Base-by-base conservation (phyloP, 2,797 vertebrate genomes). In the Sebastes ruberrimus region DNA sequence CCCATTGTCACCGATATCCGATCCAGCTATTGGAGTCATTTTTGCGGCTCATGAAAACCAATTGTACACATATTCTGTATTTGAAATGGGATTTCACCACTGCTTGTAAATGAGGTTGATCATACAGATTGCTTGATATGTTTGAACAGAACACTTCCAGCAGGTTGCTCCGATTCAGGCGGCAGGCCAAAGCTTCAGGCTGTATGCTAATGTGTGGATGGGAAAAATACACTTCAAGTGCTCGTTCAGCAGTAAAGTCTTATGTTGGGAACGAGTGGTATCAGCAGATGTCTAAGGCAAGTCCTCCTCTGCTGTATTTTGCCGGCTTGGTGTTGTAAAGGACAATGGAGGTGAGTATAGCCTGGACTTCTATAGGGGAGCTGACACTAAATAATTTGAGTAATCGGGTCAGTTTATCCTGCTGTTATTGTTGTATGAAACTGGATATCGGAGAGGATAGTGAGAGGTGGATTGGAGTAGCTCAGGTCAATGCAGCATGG, bases 181-280 rank as follows among this genome's bases (percentile, higher is more conserved):
- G 18, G 14, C 22, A 25, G 70, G 81, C 80, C 80, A 82, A 71
- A 65, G 83, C 89, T 84, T 66, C 74, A 57, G 89, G 89, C 83
- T 70, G 53, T 70, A 59, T 76, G 80, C 63, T 67, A 55, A 78
- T 66, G 42, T 14, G 2, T 53, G 20, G 49, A 53, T 63, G 63
- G 75, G 57, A 66, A 49, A 53, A 82, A 57, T 57, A 30, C 35
- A 46, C 77, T 60, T 57, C 2, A 35, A n/a, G 10, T 22, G 32
- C 38, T 77, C 11, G 3, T 20, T 63, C 30, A 65, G 55, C 46
- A 42, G 25, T 33, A 5, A 35, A 53, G 61, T 35, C 32, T 72
- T 10, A 4, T 49, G 67, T 28, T 65, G 73, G 49, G 13, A 38
- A 63, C n/a, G 16, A n/a, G 70, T 13, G 11, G 32, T 7, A 1